Evolutionary conservation across 2,113 vertebrate genomes (phyloP).

Genomic region (Colistium nudipinnis): DNA sequence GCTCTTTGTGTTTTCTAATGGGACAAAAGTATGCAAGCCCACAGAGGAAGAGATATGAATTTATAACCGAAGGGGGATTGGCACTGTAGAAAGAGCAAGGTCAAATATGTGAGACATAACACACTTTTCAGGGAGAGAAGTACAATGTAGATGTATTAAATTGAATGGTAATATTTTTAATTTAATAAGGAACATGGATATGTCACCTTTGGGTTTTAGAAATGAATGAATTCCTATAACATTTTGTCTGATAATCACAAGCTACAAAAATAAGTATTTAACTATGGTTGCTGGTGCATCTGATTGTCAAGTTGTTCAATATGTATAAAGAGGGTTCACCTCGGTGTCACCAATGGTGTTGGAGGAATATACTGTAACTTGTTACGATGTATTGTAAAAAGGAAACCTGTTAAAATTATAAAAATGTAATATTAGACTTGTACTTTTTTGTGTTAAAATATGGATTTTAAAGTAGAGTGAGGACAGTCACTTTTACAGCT

Average conservation of each 20-base stretch:
- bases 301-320: neutral
- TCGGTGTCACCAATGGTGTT: neutral
- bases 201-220: too few relatives aligned
- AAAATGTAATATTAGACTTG: neutral
- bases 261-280: too few relatives aligned
- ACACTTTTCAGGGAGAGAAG: neutral
- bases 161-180: neutral
- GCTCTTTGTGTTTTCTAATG: slow-evolving; percentile 25
- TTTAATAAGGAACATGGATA: too few relatives aligned
- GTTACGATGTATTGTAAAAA: neutral
- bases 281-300: neutral
- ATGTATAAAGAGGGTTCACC: too few relatives aligned
- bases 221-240: too few relatives aligned
- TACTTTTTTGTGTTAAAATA: neutral
- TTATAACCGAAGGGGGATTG: slow-evolving; percentile 32
- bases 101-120: slow-evolving; percentile 23
- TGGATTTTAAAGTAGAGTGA: slow-evolving; percentile 9
- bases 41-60: slow-evolving; percentile 41
- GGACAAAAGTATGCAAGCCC: slow-evolving; percentile 17
- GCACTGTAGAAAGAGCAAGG: slow-evolving; percentile 42
- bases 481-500: neutral
- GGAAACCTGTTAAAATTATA: slow-evolving; percentile 4
- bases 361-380: neutral
- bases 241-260: too few relatives aligned
- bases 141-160: neutral